phyloP scores from a whole-genome alignment of 2,113 vertebrate genomes.

The Cyanistes caeruleus region DNA sequence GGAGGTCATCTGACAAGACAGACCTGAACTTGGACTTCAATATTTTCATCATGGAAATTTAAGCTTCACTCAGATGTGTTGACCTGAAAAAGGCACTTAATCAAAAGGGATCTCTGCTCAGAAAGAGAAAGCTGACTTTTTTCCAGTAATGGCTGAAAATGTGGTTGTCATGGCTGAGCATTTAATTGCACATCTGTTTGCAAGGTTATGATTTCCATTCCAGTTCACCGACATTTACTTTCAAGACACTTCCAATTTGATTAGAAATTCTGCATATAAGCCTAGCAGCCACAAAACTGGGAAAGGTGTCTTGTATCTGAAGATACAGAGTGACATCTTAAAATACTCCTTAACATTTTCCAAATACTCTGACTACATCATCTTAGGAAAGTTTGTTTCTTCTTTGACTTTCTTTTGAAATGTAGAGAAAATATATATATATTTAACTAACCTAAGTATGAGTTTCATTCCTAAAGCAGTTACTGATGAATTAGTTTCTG shows the following conservation, averaged over 20 bases:
- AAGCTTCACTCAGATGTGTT: conserved; percentile 1
- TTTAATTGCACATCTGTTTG: conserved; percentile 44
- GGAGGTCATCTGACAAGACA: conserved; percentile 19
- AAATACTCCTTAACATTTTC: background rate
- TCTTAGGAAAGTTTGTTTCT: background rate
- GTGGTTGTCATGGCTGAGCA: background rate
- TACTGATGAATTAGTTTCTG: background rate
- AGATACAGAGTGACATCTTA: background rate
- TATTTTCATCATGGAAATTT: conserved; percentile 36
- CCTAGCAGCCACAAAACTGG: background rate
- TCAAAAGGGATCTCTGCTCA: conserved; percentile 5
- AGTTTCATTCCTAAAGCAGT: background rate
- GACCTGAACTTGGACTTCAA: conserved; percentile 10
- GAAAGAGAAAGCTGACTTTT: background rate
- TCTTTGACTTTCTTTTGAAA: background rate
- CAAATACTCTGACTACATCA: background rate
- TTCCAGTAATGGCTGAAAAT: conserved; percentile 17
- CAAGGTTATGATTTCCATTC: conserved; percentile 39
- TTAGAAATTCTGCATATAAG: background rate
- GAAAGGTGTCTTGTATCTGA: background rate
- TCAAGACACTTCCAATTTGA: conserved; percentile 9
- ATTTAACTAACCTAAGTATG: background rate
- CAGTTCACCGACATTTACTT: conserved; percentile 28
- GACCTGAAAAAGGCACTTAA: conserved; percentile 40
- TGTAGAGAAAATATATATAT: background rate